phyloP scores from a whole-genome alignment of 2,888 invertebrate genomes.

The Parapristionchus giblindavisi region DNA sequence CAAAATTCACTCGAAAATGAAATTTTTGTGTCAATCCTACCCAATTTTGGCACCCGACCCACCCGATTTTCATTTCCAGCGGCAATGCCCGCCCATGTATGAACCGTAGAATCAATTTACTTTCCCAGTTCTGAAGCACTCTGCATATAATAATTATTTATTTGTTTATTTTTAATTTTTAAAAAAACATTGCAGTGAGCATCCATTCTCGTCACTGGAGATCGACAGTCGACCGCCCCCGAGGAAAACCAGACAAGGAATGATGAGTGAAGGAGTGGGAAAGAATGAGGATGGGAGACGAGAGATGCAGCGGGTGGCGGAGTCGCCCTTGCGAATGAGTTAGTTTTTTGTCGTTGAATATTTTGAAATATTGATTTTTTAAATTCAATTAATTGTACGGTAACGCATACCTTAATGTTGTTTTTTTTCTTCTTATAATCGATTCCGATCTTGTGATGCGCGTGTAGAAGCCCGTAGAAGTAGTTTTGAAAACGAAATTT shows the following conservation, averaged over 20 bases:
- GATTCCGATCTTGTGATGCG: no score
- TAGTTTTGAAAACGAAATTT: no score
- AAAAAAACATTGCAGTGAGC: background rate
- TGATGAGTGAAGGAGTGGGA: background rate
- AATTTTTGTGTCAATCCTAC: no score
- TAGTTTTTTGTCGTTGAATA: background rate
- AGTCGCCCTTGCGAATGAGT: constrained; percentile 4
- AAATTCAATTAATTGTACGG: no score
- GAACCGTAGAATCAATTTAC: background rate
- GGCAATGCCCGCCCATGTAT: no score
- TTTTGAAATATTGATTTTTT: background rate
- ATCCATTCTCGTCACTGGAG: constrained; percentile 3
- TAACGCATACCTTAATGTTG: background rate
- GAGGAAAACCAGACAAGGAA: background rate
- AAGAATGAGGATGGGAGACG: background rate
- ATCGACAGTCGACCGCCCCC: background rate
- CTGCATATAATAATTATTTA: background rate
- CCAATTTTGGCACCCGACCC: no score
- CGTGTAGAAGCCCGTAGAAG: no score
- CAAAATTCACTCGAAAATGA: no score
- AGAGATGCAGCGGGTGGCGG: background rate
- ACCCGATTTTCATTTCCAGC: no score
- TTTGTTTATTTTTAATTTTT: no score
- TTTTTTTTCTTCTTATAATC: no score
- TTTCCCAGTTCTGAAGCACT: background rate